A percentile compares a stretch with the other conserved stretches of the same genome.
phyloP scores from a whole-genome alignment of 2,888 invertebrate genomes.

The Oeneis ivallda region DNA sequence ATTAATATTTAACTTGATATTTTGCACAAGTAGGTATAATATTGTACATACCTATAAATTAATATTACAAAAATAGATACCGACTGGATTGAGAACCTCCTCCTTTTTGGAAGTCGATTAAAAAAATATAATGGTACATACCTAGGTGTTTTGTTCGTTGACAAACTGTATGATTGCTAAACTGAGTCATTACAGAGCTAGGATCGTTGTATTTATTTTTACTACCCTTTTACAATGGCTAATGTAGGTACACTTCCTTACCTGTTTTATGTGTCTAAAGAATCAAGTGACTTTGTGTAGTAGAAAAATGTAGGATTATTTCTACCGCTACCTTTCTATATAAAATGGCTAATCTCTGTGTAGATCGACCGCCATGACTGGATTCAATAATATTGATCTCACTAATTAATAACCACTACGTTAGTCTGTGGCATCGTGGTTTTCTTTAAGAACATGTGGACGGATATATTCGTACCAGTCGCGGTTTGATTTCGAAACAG shows the following conservation, averaged over 20 bases:
- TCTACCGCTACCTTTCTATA: neutral
- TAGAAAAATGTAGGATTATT: neutral
- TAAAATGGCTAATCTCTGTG: too few relatives aligned
- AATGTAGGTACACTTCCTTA: constrained; percentile 11
- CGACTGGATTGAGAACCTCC: too few relatives aligned
- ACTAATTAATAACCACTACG: neutral
- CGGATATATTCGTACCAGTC: too few relatives aligned
- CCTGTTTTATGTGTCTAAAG: constrained; percentile 8
- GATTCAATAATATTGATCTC: neutral
- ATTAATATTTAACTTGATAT: too few relatives aligned
- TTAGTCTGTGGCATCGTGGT: constrained; percentile 6
- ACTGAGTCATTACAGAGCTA: neutral
- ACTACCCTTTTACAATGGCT: constrained; percentile 21
- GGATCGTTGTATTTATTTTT: constrained; percentile 24
- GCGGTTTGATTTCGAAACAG: neutral
- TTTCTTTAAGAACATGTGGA: neutral
- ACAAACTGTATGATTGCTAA: neutral
- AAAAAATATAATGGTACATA: too few relatives aligned
- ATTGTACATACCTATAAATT: too few relatives aligned
- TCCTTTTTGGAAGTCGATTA: too few relatives aligned
- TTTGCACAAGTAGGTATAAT: too few relatives aligned
- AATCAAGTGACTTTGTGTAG: constrained; percentile 1
- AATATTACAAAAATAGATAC: too few relatives aligned
- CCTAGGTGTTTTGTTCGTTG: neutral
- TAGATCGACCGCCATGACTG: too few relatives aligned